phyloP scores from a whole-genome alignment of 1,140 invertebrate species.

The Drosophila bifasciata region DNA sequence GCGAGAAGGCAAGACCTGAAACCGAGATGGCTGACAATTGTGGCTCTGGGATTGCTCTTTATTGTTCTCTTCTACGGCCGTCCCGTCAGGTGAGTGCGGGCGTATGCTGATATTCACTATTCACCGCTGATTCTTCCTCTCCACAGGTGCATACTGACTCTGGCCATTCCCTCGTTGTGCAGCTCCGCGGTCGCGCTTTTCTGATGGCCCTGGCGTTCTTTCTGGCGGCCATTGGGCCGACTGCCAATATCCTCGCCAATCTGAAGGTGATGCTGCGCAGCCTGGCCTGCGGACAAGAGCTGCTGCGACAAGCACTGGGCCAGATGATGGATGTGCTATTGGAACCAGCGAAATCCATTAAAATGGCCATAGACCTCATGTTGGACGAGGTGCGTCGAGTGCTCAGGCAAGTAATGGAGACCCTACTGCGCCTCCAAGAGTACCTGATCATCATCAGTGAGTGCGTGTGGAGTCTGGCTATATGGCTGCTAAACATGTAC shows the following conservation, averaged over 20 bases:
- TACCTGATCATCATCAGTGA: conserved; percentile 83
- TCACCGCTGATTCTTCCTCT: conserved; percentile 36
- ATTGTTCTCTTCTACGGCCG: conserved; percentile 38
- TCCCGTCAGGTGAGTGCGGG: conserved; percentile 23
- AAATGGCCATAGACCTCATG: conserved; percentile 87
- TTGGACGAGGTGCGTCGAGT: conserved; percentile 86
- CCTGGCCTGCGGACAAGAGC: conserved; percentile 91
- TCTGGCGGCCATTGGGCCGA: conserved; percentile 90
- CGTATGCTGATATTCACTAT: conserved; percentile 10
- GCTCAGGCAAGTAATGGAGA: conserved; percentile 86
- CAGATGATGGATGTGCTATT: conserved; percentile 88
- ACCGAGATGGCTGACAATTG: conserved; percentile 16
- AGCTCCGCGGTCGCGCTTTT: conserved; percentile 90
- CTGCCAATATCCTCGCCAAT: conserved; percentile 91
- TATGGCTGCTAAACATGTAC: conserved; percentile 84
- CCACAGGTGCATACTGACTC: conserved; percentile 87
- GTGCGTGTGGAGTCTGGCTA: conserved; percentile 65
- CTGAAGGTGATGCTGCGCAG: conserved; percentile 90
- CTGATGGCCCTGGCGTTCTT: conserved; percentile 91
- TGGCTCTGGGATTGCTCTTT: conserved; percentile 9
- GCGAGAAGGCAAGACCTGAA: conserved; percentile 16
- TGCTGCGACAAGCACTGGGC: conserved; percentile 87
- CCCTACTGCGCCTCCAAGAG: conserved; percentile 86
- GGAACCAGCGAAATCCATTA: conserved; percentile 88
- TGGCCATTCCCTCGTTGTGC: conserved; percentile 91